These are phyloP conservation scores for Ichneumoninae sp. DNA, from an alignment of 2,888 invertebrate genomes.

Conservation along the genomic window DNA sequence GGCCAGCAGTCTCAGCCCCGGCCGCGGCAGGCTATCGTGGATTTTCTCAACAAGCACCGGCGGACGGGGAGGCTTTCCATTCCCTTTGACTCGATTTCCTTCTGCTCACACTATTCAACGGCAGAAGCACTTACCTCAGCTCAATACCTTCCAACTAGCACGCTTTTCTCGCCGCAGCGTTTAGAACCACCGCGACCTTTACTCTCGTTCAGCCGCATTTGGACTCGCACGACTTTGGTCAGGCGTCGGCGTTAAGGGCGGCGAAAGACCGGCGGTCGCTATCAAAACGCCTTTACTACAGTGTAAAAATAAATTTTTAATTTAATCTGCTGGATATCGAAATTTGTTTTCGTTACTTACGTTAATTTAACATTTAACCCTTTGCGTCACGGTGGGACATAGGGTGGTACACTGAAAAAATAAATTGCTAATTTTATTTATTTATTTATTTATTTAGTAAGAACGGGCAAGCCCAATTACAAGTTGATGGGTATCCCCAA, in stretches of 20 bases:
- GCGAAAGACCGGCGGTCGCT: no score
- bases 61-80: constrained; percentile 40
- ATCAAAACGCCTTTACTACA: no score
- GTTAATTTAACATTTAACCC: no score
- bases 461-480: no score
- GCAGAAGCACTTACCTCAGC: constrained; percentile 61
- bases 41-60: constrained; percentile 60
- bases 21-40: constrained; percentile 41
- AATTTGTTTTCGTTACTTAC: no score
- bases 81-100: constrained; percentile 66
- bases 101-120: constrained; percentile 58
- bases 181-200: constrained; percentile 13
- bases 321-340: no score
- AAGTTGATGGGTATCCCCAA: no score
- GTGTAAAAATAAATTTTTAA: no score
- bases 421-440: no score
- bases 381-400: no score
- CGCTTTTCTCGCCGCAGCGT: constrained; percentile 54
- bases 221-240: constrained; percentile 28
- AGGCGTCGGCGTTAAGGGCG: background rate
- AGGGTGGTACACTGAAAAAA: no score
- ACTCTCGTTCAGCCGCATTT: constrained; percentile 14
- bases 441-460: no score
- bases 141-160: constrained; percentile 61
- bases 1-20: constrained; percentile 25